phyloP scores from a whole-genome alignment of 1,140 invertebrate species.

The Drosophila chauvacae region DNA sequence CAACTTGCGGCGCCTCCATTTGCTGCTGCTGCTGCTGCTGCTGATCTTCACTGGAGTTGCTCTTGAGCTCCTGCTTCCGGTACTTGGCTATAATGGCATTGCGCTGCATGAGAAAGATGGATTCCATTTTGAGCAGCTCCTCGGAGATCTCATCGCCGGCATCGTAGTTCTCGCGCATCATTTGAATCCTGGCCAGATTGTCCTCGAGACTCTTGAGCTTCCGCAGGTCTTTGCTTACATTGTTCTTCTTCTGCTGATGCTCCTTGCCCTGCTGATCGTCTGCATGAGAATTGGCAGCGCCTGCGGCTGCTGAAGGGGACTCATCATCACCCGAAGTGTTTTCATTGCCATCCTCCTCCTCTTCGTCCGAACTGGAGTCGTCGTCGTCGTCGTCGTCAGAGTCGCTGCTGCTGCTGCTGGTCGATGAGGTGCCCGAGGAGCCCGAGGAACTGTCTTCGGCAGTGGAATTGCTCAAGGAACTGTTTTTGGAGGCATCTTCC shows the following conservation, averaged over 20 bases:
- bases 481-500: conserved; percentile 26
- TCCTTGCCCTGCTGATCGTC: conserved; percentile 29
- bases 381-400: conserved; percentile 14
- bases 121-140: conserved; percentile 80
- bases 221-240: conserved; percentile 72
- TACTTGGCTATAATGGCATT: conserved; percentile 82
- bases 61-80: conserved; percentile 63
- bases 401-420: conserved; percentile 46
- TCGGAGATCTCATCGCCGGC: conserved; percentile 76
- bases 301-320: not conserved
- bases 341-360: conserved; percentile 12
- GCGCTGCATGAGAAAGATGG: conserved; percentile 71
- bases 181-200: conserved; percentile 77
- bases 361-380: conserved; percentile 46
- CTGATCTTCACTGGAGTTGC: conserved; percentile 19
- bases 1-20: not conserved
- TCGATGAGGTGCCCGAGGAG: conserved; percentile 20
- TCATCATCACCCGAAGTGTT: conserved; percentile 25
- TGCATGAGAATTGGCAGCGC: not conserved
- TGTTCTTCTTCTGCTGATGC: conserved; percentile 64
- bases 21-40: not conserved
- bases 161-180: conserved; percentile 80
- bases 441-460: conserved; percentile 60
- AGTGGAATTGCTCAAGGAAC: conserved; percentile 55
- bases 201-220: conserved; percentile 74